Percentiles rank a stretch among this genome's conserved stretches.
phyloP scores from a whole-genome alignment of 1,140 invertebrate genomes.

The Dryas iulia region DNA sequence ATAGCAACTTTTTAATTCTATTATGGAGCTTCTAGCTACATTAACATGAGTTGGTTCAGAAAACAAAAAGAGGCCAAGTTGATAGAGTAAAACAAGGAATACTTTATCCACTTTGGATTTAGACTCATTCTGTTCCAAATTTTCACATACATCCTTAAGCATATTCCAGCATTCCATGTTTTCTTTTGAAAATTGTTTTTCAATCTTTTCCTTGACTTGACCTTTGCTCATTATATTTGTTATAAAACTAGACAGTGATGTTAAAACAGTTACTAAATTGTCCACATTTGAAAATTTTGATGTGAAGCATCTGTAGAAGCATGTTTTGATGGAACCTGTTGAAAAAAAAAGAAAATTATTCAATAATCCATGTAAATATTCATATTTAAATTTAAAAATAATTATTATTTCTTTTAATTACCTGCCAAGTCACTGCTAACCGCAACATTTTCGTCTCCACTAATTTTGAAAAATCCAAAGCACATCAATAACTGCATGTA shows the following conservation, averaged over 20 bases:
- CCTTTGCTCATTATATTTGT: conserved; percentile 77
- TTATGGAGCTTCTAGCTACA: conserved; percentile 83
- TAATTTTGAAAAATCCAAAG: conserved; percentile 83
- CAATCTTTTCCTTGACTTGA: conserved; percentile 64
- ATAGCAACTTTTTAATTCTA: conserved; percentile 86
- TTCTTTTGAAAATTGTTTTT: conserved; percentile 80
- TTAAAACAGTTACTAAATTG: conserved; percentile 81
- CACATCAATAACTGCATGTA: conserved; percentile 84
- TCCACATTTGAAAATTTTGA: conserved; percentile 83
- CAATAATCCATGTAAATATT: background rate
- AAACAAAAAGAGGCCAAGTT: conserved; percentile 87
- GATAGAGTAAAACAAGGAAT: conserved; percentile 85
- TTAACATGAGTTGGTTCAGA: conserved; percentile 81
- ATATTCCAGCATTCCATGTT: conserved; percentile 82
- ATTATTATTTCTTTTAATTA: conserved; percentile 60
- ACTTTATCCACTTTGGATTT: conserved; percentile 78
- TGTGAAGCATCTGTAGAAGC: conserved; percentile 84
- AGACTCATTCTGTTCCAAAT: conserved; percentile 64
- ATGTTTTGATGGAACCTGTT: conserved; percentile 79
- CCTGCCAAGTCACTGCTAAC: conserved; percentile 81
- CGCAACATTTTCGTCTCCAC: conserved; percentile 71
- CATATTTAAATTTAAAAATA: background rate
- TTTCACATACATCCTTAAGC: conserved; percentile 77
- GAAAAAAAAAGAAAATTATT: conserved; percentile 33
- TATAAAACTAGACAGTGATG: conserved; percentile 80